Base-by-base conservation (phyloP, 2,888 invertebrate species). In the Sipha maydis region DNA sequence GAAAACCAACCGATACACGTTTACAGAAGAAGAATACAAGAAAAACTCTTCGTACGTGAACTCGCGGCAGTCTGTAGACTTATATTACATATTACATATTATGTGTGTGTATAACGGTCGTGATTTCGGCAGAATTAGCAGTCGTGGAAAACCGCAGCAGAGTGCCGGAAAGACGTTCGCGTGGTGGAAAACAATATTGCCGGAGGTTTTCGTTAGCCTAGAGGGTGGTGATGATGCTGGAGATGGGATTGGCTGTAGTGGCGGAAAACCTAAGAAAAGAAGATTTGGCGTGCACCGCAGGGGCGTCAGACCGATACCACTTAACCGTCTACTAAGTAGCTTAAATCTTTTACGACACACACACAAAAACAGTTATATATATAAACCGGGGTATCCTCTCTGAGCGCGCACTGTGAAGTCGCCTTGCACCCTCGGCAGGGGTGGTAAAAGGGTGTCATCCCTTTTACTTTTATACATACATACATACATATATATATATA, bases 281-380 rank as follows among this genome's bases (percentile, higher is more conserved):
- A 75, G 75, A 61, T 88, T 82, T 82, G 75, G 88, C 38, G 82
- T 67, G 75, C 86, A 41, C 88, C 75, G 73, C 85, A 80, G 80
- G 88, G 88, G 88, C 88, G 88, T 88, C 88, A 82, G 88, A 88
- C 88, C 88, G 88, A 88, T 88, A 88, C 82, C 88, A 88, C 88
- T 88, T 88, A 88, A 88, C 88, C 88, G 80, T 88, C 82, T 82
- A 82, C 82, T 88, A 88, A 88, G 88, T 88, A 88, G 88, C 88
- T 88, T 88, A 88, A 88, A 67, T 88, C 82, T 88, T 88, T 88
- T 86, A 80, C 79, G 79, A 86, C 56, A 28, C 34, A 34, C 67
- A 14, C 41, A 38, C 71, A 54, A 31, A 83, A 14, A 73, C 75
- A 38, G 34, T 38, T 38, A 38, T 79, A n/a, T 61, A 61, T 83